Evolutionary conservation across 2,113 vertebrate genomes (phyloP), one percentile per base, ranked within the genome.

Genomic region (Chaetodon auriga): DNA sequence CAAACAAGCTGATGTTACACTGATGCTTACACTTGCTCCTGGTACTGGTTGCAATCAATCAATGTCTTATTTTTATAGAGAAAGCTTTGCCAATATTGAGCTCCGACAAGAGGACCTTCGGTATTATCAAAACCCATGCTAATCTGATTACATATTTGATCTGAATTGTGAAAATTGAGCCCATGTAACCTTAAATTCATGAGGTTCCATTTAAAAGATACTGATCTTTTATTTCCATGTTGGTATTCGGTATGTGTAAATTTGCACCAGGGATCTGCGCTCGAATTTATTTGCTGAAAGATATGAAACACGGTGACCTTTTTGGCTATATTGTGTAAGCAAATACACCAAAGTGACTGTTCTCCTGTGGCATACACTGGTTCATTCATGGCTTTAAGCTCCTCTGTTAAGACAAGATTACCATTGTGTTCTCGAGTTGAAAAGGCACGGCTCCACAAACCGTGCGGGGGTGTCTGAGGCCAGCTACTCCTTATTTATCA

Each of bases 401-500:
- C 54, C 61, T 45, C 41, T 87, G 82, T 90, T 83, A 82, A 90
- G 85, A 70, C 83, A 68, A 84, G 81, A 90, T 89, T 85, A 87
- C 72, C 75, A 75, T 71, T 91, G 79, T 86, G 76, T 74, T 71
- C 45, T 78, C 6, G 68, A 82, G 88, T 86, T 92, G 90, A 92
- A 86, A 89, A 88, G 89, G 60, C 85, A 70, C 10, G 11, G 75
- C 91, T 86, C 63, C 83, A 71, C 87, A 82, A 90, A 86, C 62
- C 75, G 68, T 69, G 86, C 4, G 63, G 80, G 88, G 80, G 88
- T 30, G 85, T 82, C 70, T 63, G 83, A 80, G 83, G 66, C 81
- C 81, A 71, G 84, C 87, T 80, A 82, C 82, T 93, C 86, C 80
- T 87, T 90, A 80, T 92, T 91, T 89, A 90, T 93, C 90, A 90